These are phyloP conservation scores for Bufotes viridis DNA, from an alignment of 2,797 vertebrate genomes.

Conservation along the genomic window DNA sequence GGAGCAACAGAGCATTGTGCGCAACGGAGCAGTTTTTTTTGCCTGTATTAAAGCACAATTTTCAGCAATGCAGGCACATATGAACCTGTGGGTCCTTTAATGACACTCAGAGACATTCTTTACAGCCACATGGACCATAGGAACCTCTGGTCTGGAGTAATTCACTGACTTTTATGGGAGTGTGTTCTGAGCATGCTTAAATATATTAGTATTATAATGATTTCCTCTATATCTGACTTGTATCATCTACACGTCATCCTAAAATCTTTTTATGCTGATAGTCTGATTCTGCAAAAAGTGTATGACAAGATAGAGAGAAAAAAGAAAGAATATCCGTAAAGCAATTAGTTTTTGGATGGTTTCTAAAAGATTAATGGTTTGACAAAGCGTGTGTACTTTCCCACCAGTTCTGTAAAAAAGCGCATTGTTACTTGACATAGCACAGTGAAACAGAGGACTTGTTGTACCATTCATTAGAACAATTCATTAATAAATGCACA, in stretches of 20 bases:
- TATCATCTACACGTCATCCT: too few relatives aligned
- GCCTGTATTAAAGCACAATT: too few relatives aligned
- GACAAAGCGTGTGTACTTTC: constrained; percentile 51
- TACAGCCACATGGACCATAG: too few relatives aligned
- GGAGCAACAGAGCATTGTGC: too few relatives aligned
- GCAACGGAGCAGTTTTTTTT: too few relatives aligned
- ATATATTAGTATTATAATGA: background rate
- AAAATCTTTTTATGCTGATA: background rate
- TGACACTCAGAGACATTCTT: too few relatives aligned
- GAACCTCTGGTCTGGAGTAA: too few relatives aligned
- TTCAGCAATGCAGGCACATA: too few relatives aligned
- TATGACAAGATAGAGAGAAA: background rate
- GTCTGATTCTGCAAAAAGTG: background rate
- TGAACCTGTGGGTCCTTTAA: too few relatives aligned
- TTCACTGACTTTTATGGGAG: too few relatives aligned
- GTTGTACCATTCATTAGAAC: constrained; percentile 46
- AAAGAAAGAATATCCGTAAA: background rate
- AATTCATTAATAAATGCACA: constrained; percentile 54
- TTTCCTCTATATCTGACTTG: background rate
- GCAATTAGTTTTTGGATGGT: constrained; percentile 21
- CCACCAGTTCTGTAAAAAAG: constrained; percentile 45
- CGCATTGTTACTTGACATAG: constrained; percentile 49
- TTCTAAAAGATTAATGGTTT: constrained; percentile 54
- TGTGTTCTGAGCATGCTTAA: background rate
- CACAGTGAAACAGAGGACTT: constrained; percentile 35